A percentile compares a stretch with the other conserved stretches of the same genome.
Evolutionary conservation across 2,113 vertebrate species (phyloP).

Genomic region (Echinops telfairi): DNA sequence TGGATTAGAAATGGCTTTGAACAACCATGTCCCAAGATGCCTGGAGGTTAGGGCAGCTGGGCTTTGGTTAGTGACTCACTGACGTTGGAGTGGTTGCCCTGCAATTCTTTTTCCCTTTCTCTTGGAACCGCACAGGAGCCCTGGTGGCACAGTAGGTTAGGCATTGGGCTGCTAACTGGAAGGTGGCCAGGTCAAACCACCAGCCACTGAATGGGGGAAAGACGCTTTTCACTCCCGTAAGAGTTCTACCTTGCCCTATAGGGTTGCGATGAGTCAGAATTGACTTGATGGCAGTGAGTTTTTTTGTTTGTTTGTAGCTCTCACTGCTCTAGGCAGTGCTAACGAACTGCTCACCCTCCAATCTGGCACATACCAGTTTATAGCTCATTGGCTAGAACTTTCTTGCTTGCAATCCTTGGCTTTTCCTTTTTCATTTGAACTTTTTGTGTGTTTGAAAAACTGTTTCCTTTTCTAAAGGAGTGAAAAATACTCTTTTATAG

Average conservation of each 20-base stretch:
- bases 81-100: not conserved
- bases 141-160: no score
- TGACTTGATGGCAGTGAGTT: no score
- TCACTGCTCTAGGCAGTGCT: no score
- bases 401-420: not conserved
- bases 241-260: no score
- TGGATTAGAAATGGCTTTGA: not conserved
- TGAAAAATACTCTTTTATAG: not conserved
- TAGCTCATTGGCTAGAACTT: not conserved
- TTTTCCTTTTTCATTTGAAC: conserved; percentile 36
- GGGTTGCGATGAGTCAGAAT: not conserved
- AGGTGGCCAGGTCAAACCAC: no score
- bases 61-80: not conserved
- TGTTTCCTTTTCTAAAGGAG: not conserved
- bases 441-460: conserved; percentile 1
- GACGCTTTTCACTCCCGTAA: no score
- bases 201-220: no score
- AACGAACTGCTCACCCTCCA: not conserved
- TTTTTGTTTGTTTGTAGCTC: no score
- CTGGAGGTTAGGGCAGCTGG: not conserved
- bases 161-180: no score
- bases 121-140: not conserved
- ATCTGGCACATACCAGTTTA: not conserved
- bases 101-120: not conserved
- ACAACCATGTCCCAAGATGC: not conserved